Base-by-base conservation (phyloP, 2,888 invertebrate genomes). In the Amphipyra berbera region DNA sequence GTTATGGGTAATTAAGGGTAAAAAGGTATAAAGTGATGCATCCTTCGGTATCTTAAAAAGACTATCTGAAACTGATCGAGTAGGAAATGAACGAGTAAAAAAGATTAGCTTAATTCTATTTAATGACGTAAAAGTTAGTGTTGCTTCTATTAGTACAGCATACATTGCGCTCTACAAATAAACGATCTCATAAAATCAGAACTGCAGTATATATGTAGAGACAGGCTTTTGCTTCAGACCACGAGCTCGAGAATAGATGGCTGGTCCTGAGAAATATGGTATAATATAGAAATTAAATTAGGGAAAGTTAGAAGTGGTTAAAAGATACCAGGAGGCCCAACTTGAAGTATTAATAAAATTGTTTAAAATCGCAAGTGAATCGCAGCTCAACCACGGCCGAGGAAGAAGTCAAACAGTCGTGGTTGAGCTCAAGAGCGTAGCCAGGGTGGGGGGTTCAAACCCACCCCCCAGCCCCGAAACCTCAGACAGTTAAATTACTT, bases 121-220 rank as follows among this genome's bases (percentile, higher is more conserved):
- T 56, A 63, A 73, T 58, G 13, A 12, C 6, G 12, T 49, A 13
- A 42, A 33, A n/a, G 6, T 72, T 38, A 53, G 40, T 46, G 47
- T 46, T 52, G 50, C 50, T 61, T 53, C 45, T 50, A 55, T 53
- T 52, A 21, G 60, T 15, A 33, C 44, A 40, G 44, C 48, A 40
- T 49, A 48, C 33, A 13, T 42, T 56, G 37, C 40, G 33, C 47
- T 76, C 59, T 77, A 54, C 50, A 52, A 44, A 47, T 30, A 53
- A 68, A 33, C 57, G 74, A 74, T 74, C 74, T 74, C 74, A 78
- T 49, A 30, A 44, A 44, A 49, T 46, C 46, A 47, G 40, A 48
- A 64, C 57, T 56, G 60, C 49, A 60, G 30, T 44, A 21, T 44
- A 27, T 35, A 13, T 44, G 52, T 61, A 61, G 54, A 70, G 76